phyloP scores from a whole-genome alignment of 2,888 invertebrate genomes.

The Pammene fasciana region DNA sequence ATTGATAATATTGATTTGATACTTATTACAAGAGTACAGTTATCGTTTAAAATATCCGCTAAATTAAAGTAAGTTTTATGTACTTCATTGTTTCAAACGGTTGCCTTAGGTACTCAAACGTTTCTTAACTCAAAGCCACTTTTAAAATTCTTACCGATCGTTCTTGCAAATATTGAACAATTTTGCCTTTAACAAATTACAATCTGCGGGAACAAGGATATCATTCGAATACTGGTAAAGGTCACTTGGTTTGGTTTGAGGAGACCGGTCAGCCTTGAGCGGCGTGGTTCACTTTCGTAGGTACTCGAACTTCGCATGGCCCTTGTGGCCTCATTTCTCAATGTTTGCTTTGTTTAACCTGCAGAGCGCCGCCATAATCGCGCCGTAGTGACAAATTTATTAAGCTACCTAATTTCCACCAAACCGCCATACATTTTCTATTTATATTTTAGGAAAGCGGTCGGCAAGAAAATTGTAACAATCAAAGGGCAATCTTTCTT shows the following conservation, averaged over 20 bases:
- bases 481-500: too few relatives aligned
- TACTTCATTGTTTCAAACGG: conserved; percentile 15
- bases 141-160: conserved; percentile 18
- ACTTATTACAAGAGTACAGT: conserved; percentile 25
- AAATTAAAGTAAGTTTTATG: conserved; percentile 30
- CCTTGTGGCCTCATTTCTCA: conserved; percentile 80
- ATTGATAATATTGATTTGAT: conserved; percentile 31
- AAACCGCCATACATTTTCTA: not conserved
- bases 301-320: conserved; percentile 66
- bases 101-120: not conserved
- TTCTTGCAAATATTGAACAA: conserved; percentile 51
- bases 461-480: too few relatives aligned
- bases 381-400: conserved; percentile 14
- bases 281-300: conserved; percentile 76
- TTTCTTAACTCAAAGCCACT: conserved; percentile 8
- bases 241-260: conserved; percentile 79
- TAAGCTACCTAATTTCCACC: conserved; percentile 3
- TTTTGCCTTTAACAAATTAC: conserved; percentile 65
- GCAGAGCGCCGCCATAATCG: conserved; percentile 11
- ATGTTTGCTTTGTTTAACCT: conserved; percentile 67
- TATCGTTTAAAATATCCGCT: conserved; percentile 32
- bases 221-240: conserved; percentile 72
- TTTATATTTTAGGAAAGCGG: too few relatives aligned
- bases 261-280: conserved; percentile 81
- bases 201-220: conserved; percentile 77